A percentile compares a stretch with the other conserved stretches of the same genome.
These are phyloP conservation scores for Noctuana brunneofusca DNA, from an alignment of 2,888 invertebrate species.

Conservation along the genomic window DNA sequence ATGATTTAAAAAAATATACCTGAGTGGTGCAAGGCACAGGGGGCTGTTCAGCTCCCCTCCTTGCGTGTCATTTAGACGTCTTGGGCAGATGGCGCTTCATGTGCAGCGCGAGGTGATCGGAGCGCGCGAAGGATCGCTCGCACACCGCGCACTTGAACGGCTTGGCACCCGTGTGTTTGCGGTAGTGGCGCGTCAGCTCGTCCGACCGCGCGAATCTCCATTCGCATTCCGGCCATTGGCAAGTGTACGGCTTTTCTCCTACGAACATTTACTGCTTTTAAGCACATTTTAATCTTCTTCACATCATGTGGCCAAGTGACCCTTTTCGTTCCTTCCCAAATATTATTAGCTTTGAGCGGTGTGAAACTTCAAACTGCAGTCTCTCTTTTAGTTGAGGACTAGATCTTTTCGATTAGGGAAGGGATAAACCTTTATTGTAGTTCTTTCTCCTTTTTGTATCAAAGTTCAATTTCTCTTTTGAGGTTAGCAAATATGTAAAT, in stretches of 20 bases:
- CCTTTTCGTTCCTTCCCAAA: too few species aligned
- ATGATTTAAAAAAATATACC: constrained; percentile 46
- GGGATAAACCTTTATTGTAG: too few species aligned
- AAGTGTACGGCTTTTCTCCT: constrained; percentile 99
- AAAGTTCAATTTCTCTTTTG: too few species aligned
- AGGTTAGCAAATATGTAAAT: too few species aligned
- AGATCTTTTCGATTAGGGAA: too few species aligned
- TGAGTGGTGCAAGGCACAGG: constrained; percentile 65
- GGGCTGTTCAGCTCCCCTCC: constrained; percentile 74
- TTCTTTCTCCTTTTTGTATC: too few species aligned
- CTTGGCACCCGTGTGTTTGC: constrained; percentile 98
- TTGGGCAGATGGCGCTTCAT: constrained; percentile 98
- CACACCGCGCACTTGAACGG: constrained; percentile 98
- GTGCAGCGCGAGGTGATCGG: constrained; percentile 97
- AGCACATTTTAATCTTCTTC: not conserved
- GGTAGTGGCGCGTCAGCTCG: constrained; percentile 97
- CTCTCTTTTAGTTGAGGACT: not conserved
- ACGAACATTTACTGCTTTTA: not conserved
- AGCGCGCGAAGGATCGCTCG: constrained; percentile 96
- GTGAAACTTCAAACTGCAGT: too few species aligned
- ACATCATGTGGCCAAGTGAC: too few species aligned
- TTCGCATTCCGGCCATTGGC: constrained; percentile 98
- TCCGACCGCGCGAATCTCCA: constrained; percentile 98
- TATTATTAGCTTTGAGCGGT: too few species aligned
- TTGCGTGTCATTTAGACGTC: constrained; percentile 86